A percentile compares a stretch with the other conserved stretches of the same genome.
These are phyloP conservation scores for Aromia moschata DNA, from an alignment of 2,888 invertebrate species.

Conservation along the genomic window DNA sequence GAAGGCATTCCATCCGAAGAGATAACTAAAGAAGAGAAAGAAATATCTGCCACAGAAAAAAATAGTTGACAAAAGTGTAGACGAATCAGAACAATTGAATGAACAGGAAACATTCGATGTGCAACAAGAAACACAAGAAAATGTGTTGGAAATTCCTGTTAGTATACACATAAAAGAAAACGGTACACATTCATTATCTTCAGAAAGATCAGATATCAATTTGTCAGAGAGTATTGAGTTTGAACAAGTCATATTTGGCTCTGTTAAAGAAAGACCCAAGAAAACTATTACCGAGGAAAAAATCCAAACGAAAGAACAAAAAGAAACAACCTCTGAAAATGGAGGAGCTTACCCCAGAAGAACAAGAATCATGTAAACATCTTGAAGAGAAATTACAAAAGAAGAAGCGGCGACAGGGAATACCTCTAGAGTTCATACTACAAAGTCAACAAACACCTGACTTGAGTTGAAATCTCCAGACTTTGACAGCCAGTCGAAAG, in stretches of 20 bases:
- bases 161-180: conserved; percentile 30
- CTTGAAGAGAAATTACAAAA: conserved; percentile 53
- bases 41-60: too few species aligned
- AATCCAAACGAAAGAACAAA: conserved; percentile 38
- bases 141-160: too few species aligned
- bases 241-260: conserved; percentile 71
- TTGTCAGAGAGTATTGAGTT: conserved; percentile 48
- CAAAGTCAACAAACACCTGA: conserved; percentile 38
- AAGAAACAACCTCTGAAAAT: conserved; percentile 39
- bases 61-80: not conserved
- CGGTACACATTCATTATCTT: conserved; percentile 20
- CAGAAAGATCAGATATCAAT: too few species aligned
- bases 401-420: conserved; percentile 49
- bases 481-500: conserved; percentile 36
- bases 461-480: conserved; percentile 37
- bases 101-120: not conserved
- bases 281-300: conserved; percentile 37
- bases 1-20: too few species aligned
- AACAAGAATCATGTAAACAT: conserved; percentile 56
- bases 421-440: conserved; percentile 47
- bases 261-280: conserved; percentile 67
- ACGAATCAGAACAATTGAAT: not conserved
- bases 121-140: too few species aligned
- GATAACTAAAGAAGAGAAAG: too few species aligned
- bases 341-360: conserved; percentile 57